Evolutionary conservation across 2,113 vertebrate species (phyloP), one percentile per base, ranked within the genome.

Genomic region (Rhodinocichla rosea): DNA sequence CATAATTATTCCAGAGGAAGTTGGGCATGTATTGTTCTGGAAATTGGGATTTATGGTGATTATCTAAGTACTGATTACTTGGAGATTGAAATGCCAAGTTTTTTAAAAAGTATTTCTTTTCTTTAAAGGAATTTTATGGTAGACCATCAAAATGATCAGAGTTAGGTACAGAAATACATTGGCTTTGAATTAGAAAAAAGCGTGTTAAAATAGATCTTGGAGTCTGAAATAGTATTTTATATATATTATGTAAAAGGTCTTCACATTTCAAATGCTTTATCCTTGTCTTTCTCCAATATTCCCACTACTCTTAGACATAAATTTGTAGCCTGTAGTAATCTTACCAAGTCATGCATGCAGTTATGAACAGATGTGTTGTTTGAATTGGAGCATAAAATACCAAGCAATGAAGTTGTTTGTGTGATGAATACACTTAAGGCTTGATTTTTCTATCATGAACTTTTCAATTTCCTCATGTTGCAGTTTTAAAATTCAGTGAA

Each of bases 321-420:
- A 83, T 95, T 81, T 67, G 55, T 85, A 88, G 70, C 90, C 82
- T 53, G 39, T 83, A 93, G 94, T 93, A 90, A 93, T 83, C 84
- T 90, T 83, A 77, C 28, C 0, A 4, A 91, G 75, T 95, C 94
- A 93, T 83, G 87, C 78, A 77, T 90, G 64, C 92, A 86, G 20
- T 90, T 91, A 95, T 52, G 86, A 94, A 83, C 90, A 95, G 87
- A 93, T 94, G 93, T 86, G 87, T 94, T 91, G 39, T 55, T 78
- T 89, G 86, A 95, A 94, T 84, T 92, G 68, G 86, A 95, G 87
- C 92, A 91, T 84, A 90, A 93, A 92, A 92, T 67, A 91, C 69
- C 63, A 71, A 93, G 81, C 56, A 49, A 94, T 91, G 67, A 91
- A 94, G 83, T 60, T 81, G 77, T 83, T 91, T 92, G 62, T 78